These are phyloP conservation scores for Eubucco bourcierii DNA, from an alignment of 2,113 vertebrate genomes.

Conservation along the genomic window DNA sequence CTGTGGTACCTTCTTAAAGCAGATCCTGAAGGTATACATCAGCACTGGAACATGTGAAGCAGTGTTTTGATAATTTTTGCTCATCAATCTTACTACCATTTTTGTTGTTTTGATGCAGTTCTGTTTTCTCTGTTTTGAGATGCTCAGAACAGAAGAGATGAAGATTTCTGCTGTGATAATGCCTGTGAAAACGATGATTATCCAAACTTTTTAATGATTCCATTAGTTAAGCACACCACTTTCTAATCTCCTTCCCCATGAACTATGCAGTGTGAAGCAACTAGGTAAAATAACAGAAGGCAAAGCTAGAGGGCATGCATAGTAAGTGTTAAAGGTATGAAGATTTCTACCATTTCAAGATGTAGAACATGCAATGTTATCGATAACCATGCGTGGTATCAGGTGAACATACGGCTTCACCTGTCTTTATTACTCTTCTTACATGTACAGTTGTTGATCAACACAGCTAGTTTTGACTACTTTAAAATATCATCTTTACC, in stretches of 20 bases:
- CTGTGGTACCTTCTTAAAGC: not conserved
- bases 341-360: not conserved
- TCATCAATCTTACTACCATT: not conserved
- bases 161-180: not conserved
- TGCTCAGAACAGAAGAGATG: not conserved
- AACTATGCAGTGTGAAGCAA: slow-evolving; percentile 2
- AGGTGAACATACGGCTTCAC: not conserved
- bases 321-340: not conserved
- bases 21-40: not conserved
- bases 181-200: not conserved
- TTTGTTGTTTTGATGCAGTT: not conserved
- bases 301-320: not conserved
- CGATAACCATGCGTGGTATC: not conserved
- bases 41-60: not conserved
- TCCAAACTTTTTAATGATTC: not conserved
- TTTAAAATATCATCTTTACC: not conserved
- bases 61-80: not conserved
- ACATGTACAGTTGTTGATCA: not conserved
- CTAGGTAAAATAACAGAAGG: not conserved
- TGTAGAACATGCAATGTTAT: not conserved
- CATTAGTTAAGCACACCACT: not conserved
- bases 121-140: not conserved
- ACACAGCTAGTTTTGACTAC: not conserved
- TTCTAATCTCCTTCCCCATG: not conserved
- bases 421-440: not conserved